phyloP scores from a whole-genome alignment of 2,113 vertebrate species.

The Sebastes fasciatus region DNA sequence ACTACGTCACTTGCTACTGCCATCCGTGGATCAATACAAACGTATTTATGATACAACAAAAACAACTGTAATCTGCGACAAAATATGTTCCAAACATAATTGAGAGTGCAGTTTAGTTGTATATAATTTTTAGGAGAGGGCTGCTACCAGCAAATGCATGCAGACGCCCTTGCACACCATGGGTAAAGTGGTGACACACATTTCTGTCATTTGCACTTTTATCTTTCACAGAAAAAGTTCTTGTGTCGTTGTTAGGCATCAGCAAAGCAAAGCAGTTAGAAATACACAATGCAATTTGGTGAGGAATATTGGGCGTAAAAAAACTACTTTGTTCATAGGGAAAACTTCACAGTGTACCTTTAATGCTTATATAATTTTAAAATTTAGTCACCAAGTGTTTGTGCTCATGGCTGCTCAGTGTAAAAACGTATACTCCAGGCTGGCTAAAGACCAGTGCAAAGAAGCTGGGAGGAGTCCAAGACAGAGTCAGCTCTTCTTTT shows the following conservation, averaged over 20 bases:
- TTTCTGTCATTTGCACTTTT: not conserved
- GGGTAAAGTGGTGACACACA: not conserved
- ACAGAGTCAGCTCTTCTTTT: constrained; percentile 78
- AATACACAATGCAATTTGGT: not conserved
- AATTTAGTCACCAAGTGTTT: constrained; percentile 86
- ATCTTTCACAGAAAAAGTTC: not conserved
- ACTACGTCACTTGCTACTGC: too few relatives aligned
- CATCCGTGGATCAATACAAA: too few relatives aligned
- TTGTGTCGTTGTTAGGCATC: not conserved
- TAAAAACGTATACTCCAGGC: constrained; percentile 89
- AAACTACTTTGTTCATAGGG: not conserved
- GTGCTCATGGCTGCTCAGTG: constrained; percentile 86
- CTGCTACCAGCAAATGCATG: not conserved
- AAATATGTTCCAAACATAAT: too few relatives aligned
- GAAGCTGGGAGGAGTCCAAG: constrained; percentile 70
- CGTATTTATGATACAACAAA: too few relatives aligned
- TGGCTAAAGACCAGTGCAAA: constrained; percentile 86
- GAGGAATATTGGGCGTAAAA: not conserved
- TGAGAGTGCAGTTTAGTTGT: too few relatives aligned
- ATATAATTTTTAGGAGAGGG: too few relatives aligned
- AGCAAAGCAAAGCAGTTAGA: not conserved
- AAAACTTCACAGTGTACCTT: not conserved
- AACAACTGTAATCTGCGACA: too few relatives aligned
- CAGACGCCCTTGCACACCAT: not conserved
- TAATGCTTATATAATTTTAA: not conserved